Percentiles rank a stretch among this genome's conserved stretches.
Evolutionary conservation across 2,113 vertebrate species (phyloP).

Genomic region (Microtus richardsoni): DNA sequence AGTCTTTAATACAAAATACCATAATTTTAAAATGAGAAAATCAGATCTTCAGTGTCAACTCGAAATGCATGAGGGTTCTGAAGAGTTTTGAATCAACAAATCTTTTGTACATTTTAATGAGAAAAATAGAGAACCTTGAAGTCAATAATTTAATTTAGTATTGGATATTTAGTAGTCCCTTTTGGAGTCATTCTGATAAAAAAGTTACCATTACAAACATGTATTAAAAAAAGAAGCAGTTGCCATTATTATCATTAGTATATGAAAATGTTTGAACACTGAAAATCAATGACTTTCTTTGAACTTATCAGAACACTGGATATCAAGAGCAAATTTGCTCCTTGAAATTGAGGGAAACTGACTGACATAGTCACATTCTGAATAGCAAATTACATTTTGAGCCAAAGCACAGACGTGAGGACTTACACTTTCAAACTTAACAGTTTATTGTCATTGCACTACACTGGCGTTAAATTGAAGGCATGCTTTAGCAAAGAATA

Average conservation of each 20-base stretch:
- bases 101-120: neutral
- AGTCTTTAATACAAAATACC: neutral
- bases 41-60: neutral
- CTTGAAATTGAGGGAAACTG: neutral
- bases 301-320: neutral
- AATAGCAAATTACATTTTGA: neutral
- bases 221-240: neutral
- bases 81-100: neutral
- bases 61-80: neutral
- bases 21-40: constrained; percentile 38
- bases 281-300: constrained; percentile 30
- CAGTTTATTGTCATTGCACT: neutral
- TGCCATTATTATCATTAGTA: neutral
- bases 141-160: neutral
- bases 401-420: neutral
- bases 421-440: neutral
- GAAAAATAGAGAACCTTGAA: neutral
- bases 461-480: neutral
- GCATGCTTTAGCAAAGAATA: neutral
- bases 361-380: neutral
- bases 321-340: neutral
- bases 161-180: neutral
- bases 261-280: neutral
- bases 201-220: neutral
- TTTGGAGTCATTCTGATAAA: neutral